Evolutionary conservation across 1,140 invertebrate genomes (phyloP).

Genomic region (Aphis craccivora): DNA sequence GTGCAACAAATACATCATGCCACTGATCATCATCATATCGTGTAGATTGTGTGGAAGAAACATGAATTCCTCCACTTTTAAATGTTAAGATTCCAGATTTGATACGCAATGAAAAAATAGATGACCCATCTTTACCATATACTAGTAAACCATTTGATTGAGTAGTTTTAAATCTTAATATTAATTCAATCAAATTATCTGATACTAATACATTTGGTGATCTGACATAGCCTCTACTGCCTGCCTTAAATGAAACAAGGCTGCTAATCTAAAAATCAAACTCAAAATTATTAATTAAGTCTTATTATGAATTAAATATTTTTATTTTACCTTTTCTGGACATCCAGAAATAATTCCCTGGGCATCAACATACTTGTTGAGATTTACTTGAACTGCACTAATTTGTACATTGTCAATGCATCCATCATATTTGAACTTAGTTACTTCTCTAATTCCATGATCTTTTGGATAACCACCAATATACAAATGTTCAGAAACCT

Average conservation of each 20-base stretch:
- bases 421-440: constrained; percentile 85
- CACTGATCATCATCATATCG: constrained; percentile 87
- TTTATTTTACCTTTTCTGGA: constrained; percentile 73
- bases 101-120: constrained; percentile 73
- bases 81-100: constrained; percentile 75
- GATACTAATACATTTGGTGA: constrained; percentile 63
- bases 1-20: constrained; percentile 90
- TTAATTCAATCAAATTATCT: constrained; percentile 76
- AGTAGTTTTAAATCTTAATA: constrained; percentile 89
- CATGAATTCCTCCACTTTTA: constrained; percentile 71
- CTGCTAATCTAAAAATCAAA: constrained; percentile 65
- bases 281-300: not conserved
- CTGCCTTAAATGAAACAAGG: constrained; percentile 71
- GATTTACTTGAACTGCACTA: constrained; percentile 75
- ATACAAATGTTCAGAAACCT: constrained; percentile 75
- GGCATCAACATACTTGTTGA: constrained; percentile 75
- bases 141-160: constrained; percentile 79
- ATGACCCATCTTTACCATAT: constrained; percentile 73
- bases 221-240: constrained; percentile 71
- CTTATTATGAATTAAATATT: not conserved
- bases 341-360: constrained; percentile 86
- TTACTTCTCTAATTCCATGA: constrained; percentile 73
- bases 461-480: constrained; percentile 85
- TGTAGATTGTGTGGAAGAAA: constrained; percentile 69
- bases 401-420: constrained; percentile 89